These are phyloP conservation scores for Pimephales promelas DNA, from an alignment of 2,113 vertebrate species.

Conservation along the genomic window DNA sequence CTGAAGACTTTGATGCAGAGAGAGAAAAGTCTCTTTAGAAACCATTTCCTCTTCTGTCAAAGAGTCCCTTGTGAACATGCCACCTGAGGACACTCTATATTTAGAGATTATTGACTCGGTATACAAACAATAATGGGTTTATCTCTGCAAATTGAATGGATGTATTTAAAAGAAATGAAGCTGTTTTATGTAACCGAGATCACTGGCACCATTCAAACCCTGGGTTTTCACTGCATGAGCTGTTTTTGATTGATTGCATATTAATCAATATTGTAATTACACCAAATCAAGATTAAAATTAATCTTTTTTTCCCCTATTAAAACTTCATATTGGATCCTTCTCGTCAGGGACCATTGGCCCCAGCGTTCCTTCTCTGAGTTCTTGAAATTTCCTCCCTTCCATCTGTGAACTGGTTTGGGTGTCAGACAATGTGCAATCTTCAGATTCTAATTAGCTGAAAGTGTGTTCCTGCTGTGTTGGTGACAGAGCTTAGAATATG, in stretches of 20 bases:
- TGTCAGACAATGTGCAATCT: constrained; percentile 42
- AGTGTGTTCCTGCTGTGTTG: constrained; percentile 41
- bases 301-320: not conserved
- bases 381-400: constrained; percentile 41
- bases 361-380: constrained; percentile 16
- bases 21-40: constrained; percentile 50
- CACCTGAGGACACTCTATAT: constrained; percentile 42
- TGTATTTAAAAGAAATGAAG: not conserved
- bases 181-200: not conserved
- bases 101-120: constrained; percentile 9
- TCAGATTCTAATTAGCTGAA: constrained; percentile 53
- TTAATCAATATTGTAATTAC: constrained; percentile 15
- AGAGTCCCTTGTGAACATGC: constrained; percentile 40
- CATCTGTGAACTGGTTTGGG: constrained; percentile 51
- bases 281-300: not conserved
- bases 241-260: not conserved
- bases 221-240: not conserved
- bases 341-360: constrained; percentile 21
- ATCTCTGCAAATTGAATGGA: not conserved
- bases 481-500: constrained; percentile 46
- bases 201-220: constrained; percentile 1
- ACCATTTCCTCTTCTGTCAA: constrained; percentile 48
- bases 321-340: constrained; percentile 9
- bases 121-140: constrained; percentile 10
- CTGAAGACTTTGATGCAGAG: constrained; percentile 53